These are phyloP conservation scores for Macropis europaea DNA, from an alignment of 2,888 invertebrate genomes.

Conservation along the genomic window DNA sequence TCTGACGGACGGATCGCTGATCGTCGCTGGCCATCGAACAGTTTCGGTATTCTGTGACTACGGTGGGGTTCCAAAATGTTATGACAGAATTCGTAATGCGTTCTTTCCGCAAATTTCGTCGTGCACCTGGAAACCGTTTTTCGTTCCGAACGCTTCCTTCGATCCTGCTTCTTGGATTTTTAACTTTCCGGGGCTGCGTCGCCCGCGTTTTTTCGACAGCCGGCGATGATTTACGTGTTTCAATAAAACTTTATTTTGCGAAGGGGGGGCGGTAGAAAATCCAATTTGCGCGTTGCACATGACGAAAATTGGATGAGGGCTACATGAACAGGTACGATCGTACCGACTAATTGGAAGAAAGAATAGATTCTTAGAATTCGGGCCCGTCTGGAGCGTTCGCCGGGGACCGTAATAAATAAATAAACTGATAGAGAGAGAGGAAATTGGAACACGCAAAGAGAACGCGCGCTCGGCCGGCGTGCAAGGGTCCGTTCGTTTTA, in stretches of 20 bases:
- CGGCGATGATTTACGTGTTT: conserved; percentile 10
- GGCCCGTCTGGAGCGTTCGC: not conserved
- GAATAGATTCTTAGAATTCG: not conserved
- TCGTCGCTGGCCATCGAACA: conserved; percentile 54
- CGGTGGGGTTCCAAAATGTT: conserved; percentile 63
- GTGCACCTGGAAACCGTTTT: not conserved
- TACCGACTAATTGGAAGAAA: conserved; percentile 25
- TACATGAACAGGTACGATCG: conserved; percentile 35
- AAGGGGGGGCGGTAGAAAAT: not conserved
- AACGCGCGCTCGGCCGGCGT: conserved; percentile 14
- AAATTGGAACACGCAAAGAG: conserved; percentile 61
- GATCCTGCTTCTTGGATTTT: too few species aligned
- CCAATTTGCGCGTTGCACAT: conserved; percentile 28
- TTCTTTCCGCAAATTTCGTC: not conserved
- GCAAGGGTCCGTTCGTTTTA: conserved; percentile 42
- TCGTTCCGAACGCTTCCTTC: too few species aligned
- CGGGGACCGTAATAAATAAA: conserved; percentile 52
- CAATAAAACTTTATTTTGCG: conserved; percentile 7
- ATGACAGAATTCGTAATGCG: conserved; percentile 58
- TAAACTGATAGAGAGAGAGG: conserved; percentile 58
- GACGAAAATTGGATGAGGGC: conserved; percentile 31
- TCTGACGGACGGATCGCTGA: conserved; percentile 59
- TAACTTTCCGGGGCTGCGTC: not conserved
- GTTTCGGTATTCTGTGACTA: conserved; percentile 37
- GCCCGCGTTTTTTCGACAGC: not conserved